Conservation (phyloP, 2,888 invertebrate species). For the Aromia moschata region DNA sequence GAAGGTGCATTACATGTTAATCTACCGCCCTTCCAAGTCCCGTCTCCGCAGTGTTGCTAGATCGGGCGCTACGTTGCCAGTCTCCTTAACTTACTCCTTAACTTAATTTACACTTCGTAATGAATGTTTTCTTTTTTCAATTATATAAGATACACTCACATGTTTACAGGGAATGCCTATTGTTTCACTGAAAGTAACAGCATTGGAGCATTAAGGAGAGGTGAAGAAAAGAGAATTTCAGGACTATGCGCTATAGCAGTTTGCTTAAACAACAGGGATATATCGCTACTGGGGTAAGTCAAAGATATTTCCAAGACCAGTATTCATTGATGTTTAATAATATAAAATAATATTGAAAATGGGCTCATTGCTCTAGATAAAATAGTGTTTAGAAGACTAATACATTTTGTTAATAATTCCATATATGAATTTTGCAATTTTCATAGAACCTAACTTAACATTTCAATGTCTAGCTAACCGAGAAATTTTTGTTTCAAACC, state of each 20-base stretch:
- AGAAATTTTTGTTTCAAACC: too few species aligned
- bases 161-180: constrained; percentile 6
- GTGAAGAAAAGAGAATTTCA: constrained; percentile 13
- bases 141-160: too few species aligned
- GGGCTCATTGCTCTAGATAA: not conserved
- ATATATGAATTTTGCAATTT: too few species aligned
- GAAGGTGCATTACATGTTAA: too few species aligned
- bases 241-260: constrained; percentile 10
- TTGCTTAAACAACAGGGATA: constrained; percentile 8
- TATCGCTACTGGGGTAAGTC: constrained; percentile 20
- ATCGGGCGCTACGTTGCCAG: too few species aligned
- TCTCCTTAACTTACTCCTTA: not conserved
- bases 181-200: constrained; percentile 6
- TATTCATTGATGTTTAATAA: not conserved
- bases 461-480: not conserved
- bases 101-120: not conserved
- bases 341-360: not conserved
- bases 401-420: too few species aligned
- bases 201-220: constrained; percentile 5
- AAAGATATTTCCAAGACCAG: not conserved
- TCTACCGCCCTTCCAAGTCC: too few species aligned
- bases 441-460: too few species aligned
- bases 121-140: too few species aligned
- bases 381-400: too few species aligned
- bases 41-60: too few species aligned